These are phyloP conservation scores for Apis florea DNA, from an alignment of 1,140 invertebrate genomes.

Conservation along the genomic window DNA sequence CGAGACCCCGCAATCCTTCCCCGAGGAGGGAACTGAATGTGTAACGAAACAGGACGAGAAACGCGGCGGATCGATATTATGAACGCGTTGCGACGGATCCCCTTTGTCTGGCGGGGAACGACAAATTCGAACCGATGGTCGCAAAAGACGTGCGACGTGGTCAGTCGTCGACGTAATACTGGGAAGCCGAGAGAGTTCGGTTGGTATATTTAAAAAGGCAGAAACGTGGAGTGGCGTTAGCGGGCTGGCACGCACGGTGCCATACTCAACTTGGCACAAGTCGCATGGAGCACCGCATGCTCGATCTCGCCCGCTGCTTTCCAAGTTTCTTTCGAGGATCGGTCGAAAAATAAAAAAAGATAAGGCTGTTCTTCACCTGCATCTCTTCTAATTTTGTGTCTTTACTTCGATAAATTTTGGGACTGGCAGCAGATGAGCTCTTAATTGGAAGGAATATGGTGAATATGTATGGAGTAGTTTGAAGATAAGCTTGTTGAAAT, in stretches of 20 bases:
- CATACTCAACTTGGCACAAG: constrained; percentile 23
- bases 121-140: constrained; percentile 1
- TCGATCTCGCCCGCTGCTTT: neutral
- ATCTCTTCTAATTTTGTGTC: no score
- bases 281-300: constrained; percentile 15
- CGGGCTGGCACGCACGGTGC: constrained; percentile 22
- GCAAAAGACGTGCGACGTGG: constrained; percentile 54
- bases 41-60: neutral
- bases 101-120: neutral
- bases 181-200: constrained; percentile 56
- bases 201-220: constrained; percentile 70
- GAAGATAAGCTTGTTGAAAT: no score
- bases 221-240: constrained; percentile 51
- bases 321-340: neutral
- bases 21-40: neutral
- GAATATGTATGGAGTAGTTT: no score
- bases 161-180: constrained; percentile 65
- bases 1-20: no score
- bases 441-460: no score
- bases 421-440: no score
- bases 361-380: no score
- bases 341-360: no score
- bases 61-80: neutral
- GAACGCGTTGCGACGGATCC: neutral
- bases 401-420: no score